Evolutionary conservation across 2,113 vertebrate species (phyloP).

Genomic region (Callipepla squamata): DNA sequence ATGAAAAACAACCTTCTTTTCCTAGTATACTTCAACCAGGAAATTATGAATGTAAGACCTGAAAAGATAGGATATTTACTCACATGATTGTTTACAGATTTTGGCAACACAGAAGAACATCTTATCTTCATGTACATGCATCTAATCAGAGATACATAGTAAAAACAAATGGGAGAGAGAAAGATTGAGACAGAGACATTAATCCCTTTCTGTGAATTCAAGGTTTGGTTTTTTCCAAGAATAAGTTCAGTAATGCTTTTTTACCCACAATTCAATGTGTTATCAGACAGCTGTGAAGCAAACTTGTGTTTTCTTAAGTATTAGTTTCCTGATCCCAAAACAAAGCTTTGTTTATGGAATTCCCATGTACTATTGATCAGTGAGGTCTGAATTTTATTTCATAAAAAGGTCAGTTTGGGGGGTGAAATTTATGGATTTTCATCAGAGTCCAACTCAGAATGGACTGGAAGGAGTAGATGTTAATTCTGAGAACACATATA

Average conservation of each 20-base stretch:
- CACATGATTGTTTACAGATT: slow-evolving; percentile 72
- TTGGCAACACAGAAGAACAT: background rate
- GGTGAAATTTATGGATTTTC: background rate
- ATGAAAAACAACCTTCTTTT: background rate
- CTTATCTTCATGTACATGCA: background rate
- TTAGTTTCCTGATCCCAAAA: background rate
- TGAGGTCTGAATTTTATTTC: background rate
- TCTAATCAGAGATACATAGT: background rate
- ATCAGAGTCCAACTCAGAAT: background rate
- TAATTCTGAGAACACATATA: background rate
- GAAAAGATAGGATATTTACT: slow-evolving; percentile 67
- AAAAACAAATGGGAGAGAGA: background rate
- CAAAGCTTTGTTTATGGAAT: background rate
- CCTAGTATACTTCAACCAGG: slow-evolving; percentile 49
- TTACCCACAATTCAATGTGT: background rate
- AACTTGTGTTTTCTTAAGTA: background rate
- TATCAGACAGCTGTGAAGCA: background rate
- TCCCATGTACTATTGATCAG: background rate
- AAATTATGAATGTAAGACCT: slow-evolving; percentile 72
- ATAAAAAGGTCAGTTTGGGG: background rate
- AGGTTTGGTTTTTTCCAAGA: background rate
- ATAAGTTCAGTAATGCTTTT: background rate
- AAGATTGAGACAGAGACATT: background rate
- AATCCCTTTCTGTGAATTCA: background rate
- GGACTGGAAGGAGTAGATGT: background rate